A percentile compares a stretch with the other conserved stretches of the same genome.
These are phyloP conservation scores for Nymphalis c-album DNA, from an alignment of 2,888 invertebrate species.

Conservation along the genomic window DNA sequence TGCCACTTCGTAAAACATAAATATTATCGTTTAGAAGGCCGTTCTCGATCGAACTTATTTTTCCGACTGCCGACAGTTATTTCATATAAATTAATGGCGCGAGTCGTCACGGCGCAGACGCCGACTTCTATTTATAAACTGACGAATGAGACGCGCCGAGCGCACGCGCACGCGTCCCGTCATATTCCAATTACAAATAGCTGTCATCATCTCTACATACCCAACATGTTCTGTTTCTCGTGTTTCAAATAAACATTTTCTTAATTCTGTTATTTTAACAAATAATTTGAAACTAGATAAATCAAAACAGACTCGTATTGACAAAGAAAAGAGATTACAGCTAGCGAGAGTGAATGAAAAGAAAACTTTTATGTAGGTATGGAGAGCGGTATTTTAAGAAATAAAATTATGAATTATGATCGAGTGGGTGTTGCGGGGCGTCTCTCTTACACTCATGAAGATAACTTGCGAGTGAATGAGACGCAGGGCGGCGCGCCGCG, in stretches of 20 bases:
- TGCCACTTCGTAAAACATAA: slow-evolving; percentile 78
- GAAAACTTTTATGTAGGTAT: slow-evolving; percentile 56
- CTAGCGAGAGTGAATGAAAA: slow-evolving; percentile 52
- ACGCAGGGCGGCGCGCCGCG: slow-evolving; percentile 65
- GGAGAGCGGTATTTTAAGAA: slow-evolving; percentile 58
- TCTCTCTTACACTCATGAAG: slow-evolving; percentile 65
- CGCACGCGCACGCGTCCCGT: slow-evolving; percentile 77
- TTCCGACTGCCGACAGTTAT: slow-evolving; percentile 81
- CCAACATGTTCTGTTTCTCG: slow-evolving; percentile 58
- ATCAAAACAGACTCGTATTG: slow-evolving; percentile 26
- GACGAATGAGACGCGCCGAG: slow-evolving; percentile 80
- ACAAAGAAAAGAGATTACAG: slow-evolving; percentile 28
- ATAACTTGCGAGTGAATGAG: slow-evolving; percentile 62
- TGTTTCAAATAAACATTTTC: slow-evolving; percentile 53
- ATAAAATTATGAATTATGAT: slow-evolving; percentile 81
- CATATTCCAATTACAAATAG: slow-evolving; percentile 82
- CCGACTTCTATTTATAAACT: slow-evolving; percentile 79
- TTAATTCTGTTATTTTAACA: slow-evolving; percentile 51
- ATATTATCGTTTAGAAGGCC: slow-evolving; percentile 78
- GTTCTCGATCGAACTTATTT: slow-evolving; percentile 78
- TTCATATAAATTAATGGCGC: slow-evolving; percentile 82
- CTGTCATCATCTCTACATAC: slow-evolving; percentile 74
- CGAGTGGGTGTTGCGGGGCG: slow-evolving; percentile 58
- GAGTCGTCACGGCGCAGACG: slow-evolving; percentile 81
- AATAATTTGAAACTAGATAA: slow-evolving; percentile 29